phyloP scores from a whole-genome alignment of 1,140 invertebrate genomes.

The Cheumatopsyche charites region DNA sequence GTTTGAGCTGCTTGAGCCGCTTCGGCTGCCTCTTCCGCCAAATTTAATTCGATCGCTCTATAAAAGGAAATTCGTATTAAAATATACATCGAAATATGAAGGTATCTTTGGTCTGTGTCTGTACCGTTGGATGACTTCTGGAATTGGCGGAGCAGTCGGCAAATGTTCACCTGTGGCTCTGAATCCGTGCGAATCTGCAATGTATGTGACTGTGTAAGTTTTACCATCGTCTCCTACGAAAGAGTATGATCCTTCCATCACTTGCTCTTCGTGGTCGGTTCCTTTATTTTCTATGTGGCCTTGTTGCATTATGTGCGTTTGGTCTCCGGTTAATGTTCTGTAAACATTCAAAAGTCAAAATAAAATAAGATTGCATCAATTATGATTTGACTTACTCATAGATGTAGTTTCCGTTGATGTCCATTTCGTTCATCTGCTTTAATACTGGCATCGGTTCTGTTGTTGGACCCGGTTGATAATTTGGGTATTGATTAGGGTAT shows the following conservation, averaged over 20 bases:
- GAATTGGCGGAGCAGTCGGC: constrained; percentile 62
- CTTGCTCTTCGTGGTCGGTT: constrained; percentile 61
- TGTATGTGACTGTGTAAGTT: constrained; percentile 62
- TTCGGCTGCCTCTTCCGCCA: constrained; percentile 58
- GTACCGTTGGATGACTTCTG: constrained; percentile 62
- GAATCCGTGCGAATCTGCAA: constrained; percentile 65
- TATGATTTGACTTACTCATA: constrained; percentile 56
- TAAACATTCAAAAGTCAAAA: constrained; percentile 37
- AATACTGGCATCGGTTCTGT: constrained; percentile 59
- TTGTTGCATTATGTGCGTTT: constrained; percentile 61
- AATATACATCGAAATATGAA: neutral
- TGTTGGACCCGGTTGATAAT: constrained; percentile 51
- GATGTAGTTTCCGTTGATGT: constrained; percentile 61
- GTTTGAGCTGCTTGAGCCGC: constrained; percentile 38
- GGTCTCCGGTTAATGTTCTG: constrained; percentile 60
- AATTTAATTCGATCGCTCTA: constrained; percentile 58
- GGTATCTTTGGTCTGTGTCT: neutral
- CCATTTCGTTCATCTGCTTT: constrained; percentile 60
- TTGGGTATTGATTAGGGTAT: neutral
- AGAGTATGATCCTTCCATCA: constrained; percentile 67
- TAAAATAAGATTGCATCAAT: neutral
- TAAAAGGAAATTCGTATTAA: constrained; percentile 40
- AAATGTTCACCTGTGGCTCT: constrained; percentile 63
- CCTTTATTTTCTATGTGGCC: constrained; percentile 63
- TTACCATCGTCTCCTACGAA: constrained; percentile 65